These are phyloP conservation scores for Podarcis lilfordi DNA, from an alignment of 2,797 vertebrate genomes.

Conservation along the genomic window DNA sequence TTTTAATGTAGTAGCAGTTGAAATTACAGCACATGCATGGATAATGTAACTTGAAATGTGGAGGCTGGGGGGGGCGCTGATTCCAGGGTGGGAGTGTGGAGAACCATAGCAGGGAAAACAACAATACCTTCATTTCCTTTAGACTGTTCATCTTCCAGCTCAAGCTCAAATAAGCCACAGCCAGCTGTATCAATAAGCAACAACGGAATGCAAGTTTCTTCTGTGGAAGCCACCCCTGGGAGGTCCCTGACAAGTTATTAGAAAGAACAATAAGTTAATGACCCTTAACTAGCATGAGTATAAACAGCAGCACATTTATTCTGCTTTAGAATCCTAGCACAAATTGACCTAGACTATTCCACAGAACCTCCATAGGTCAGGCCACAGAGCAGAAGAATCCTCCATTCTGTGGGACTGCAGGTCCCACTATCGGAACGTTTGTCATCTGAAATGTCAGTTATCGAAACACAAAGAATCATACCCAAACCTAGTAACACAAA, in stretches of 20 bases:
- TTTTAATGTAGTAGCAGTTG: not conserved
- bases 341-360: not conserved
- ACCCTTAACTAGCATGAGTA: rapidly evolving
- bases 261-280: constrained; percentile 5
- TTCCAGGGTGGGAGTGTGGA: not conserved
- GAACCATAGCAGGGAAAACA: rapidly evolving
- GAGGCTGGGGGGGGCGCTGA: too few relatives aligned
- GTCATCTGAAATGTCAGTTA: too few relatives aligned
- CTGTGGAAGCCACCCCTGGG: constrained; percentile 80
- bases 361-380: rapidly evolving
- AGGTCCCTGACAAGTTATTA: constrained; percentile 83
- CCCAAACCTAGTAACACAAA: too few relatives aligned
- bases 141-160: constrained; percentile 90
- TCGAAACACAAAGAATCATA: too few relatives aligned
- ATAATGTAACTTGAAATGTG: not conserved
- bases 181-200: constrained; percentile 93
- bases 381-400: rapidly evolving
- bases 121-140: constrained; percentile 90
- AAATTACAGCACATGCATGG: not conserved
- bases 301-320: not conserved
- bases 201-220: constrained; percentile 87
- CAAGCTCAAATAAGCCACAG: constrained; percentile 91
- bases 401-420: not conserved
- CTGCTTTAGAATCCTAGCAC: not conserved
- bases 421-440: too few relatives aligned